Conservation (phyloP, 2,888 invertebrate genomes). For the Thymelicus sylvestris region DNA sequence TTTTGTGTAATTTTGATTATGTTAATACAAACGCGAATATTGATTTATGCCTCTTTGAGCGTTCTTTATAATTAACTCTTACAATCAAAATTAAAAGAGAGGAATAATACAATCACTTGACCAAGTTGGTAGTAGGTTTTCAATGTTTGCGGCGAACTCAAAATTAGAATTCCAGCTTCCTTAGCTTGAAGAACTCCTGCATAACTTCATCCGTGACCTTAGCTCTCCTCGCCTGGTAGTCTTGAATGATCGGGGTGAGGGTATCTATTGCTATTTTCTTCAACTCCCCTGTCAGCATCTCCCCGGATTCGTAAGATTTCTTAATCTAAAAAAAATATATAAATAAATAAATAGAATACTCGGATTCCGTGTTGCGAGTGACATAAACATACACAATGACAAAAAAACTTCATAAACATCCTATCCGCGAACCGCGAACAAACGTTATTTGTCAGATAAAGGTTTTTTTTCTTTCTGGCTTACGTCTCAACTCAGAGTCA, state of each 20-base stretch:
- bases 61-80: no score
- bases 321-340: slow-evolving; percentile 63
- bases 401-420: no score
- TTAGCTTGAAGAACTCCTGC: slow-evolving; percentile 92
- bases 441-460: no score
- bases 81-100: background rate
- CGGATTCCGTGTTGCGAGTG: no score
- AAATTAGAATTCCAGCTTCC: slow-evolving; percentile 87
- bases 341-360: background rate
- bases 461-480: no score
- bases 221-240: slow-evolving; percentile 92
- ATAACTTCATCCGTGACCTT: slow-evolving; percentile 94
- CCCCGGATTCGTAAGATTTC: slow-evolving; percentile 93
- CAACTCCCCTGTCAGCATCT: slow-evolving; percentile 96
- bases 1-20: no score
- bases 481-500: no score
- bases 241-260: slow-evolving; percentile 88
- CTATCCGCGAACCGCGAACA: no score
- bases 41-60: no score
- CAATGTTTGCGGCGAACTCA: no score
- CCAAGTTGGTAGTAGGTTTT: background rate
- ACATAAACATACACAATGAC: no score
- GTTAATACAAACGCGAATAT: no score
- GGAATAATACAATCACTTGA: background rate
- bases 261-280: slow-evolving; percentile 95